Evolutionary conservation across 2,113 vertebrate genomes (phyloP).

Genomic region (Naja naja): DNA sequence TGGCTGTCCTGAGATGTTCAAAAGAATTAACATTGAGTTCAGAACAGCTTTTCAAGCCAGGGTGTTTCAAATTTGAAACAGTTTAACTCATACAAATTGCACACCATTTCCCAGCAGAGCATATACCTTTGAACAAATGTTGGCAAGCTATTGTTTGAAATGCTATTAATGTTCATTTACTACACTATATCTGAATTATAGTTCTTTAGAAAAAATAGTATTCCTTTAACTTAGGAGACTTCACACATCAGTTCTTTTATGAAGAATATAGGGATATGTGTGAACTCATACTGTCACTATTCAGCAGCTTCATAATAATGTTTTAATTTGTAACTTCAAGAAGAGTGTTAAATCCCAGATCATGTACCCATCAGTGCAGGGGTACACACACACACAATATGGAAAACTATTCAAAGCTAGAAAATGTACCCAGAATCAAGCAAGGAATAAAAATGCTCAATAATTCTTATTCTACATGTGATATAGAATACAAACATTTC

Average conservation of each 20-base stretch:
- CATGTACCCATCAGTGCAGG: background rate
- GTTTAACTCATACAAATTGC: background rate
- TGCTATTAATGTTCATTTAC: background rate
- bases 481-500: background rate
- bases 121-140: background rate
- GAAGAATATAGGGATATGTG: accelerated
- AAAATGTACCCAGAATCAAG: background rate
- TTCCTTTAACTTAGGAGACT: background rate
- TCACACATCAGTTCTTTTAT: background rate
- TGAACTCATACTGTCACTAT: background rate
- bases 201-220: background rate
- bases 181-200: background rate
- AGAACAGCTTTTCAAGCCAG: background rate
- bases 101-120: background rate
- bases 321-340: background rate
- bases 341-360: background rate
- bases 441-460: background rate
- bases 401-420: background rate
- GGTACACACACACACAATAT: background rate
- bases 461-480: background rate
- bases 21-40: background rate
- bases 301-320: accelerated
- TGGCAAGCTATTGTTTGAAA: background rate
- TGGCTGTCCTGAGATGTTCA: background rate
- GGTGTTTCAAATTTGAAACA: background rate